A percentile compares a stretch with the other conserved stretches of the same genome.
These are phyloP conservation scores for Melolontha melolontha DNA, from an alignment of 2,888 invertebrate genomes.

Conservation along the genomic window DNA sequence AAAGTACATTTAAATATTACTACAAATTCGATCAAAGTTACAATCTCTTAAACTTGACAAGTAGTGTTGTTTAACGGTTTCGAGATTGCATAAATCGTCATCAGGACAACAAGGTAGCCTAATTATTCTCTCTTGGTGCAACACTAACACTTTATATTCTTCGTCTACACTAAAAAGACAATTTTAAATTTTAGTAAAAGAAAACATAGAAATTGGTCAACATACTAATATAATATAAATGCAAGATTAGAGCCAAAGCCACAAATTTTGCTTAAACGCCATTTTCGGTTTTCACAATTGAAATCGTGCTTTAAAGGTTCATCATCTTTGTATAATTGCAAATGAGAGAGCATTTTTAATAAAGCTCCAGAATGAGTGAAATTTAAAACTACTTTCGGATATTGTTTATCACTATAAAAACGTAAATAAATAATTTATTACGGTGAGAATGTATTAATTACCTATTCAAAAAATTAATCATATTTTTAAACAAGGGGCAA, in stretches of 20 bases:
- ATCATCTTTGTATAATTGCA: conserved; percentile 79
- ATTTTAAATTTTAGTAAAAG: neutral
- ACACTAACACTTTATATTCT: conserved; percentile 71
- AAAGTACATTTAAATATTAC: conserved; percentile 46
- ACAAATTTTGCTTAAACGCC: conserved; percentile 76
- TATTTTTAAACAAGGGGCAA: conserved; percentile 78
- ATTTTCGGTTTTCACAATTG: conserved; percentile 65
- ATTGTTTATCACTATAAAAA: conserved; percentile 53
- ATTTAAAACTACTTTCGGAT: conserved; percentile 69
- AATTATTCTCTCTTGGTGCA: conserved; percentile 82
- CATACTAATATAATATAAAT: conserved; percentile 71
- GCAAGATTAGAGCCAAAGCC: conserved; percentile 85
- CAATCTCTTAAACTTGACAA: conserved; percentile 74
- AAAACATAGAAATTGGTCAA: neutral
- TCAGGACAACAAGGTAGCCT: conserved; percentile 75
- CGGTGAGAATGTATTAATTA: conserved; percentile 59
- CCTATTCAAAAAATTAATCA: conserved; percentile 76
- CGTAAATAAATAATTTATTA: neutral
- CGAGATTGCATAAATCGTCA: conserved; percentile 74
- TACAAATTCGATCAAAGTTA: conserved; percentile 76
- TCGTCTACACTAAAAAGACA: conserved; percentile 46
- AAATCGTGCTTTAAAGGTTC: conserved; percentile 71
- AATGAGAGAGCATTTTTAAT: conserved; percentile 78
- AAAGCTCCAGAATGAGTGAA: conserved; percentile 88
- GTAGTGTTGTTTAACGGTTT: conserved; percentile 70